Evolutionary conservation across 2,888 invertebrate genomes (phyloP), one percentile per base, ranked within the genome.

Genomic region (Neoitamus cyanurus): DNA sequence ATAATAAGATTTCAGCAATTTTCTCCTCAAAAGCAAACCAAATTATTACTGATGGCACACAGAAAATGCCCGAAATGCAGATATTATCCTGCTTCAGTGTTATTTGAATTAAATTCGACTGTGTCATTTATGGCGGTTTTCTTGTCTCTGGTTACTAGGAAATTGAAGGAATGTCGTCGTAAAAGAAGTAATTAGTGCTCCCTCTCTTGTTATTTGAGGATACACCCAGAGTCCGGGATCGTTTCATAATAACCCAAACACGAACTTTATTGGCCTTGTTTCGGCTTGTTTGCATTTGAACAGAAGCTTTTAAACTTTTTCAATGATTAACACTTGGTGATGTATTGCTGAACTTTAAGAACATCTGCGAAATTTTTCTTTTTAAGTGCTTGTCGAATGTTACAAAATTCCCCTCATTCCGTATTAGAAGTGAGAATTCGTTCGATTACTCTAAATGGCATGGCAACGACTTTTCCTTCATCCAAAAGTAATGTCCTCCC

Each of bases 91-190:
- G 42, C 42, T 42, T 75, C 28, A 42, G 75, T 28, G 42, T 75
- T 75, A 75, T 75, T 75, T 37, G 42, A 75, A 46, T 46, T 75
- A 75, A 37, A 42, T 75, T 75, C 28, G 20, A 42, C 42, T 42
- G 28, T 46, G 75, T n/a, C n/a, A 42, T 75, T 75, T 42, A 34
- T 20, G 75, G 28, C 28, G 28, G 25, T 28, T 75, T 28, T 42
- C 11, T 25, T 37, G 28, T 75, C 75, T 75, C 42, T 11, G n/a
- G 25, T 42, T 75, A 42, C 42, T 42, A 28, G 20, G 37, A 75
- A 73, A 75, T 11, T 75, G 75, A 75, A 31, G 34, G 36, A 34
- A n/a, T 34, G 0, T 25, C 37, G n/a, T 28, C 25, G n/a, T 75
- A 75, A 25, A 75, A 42, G 28, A 42, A 42, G 75, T 34, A 75